These are phyloP conservation scores for Ditula angustiorana DNA, from an alignment of 2,888 invertebrate genomes.

Conservation along the genomic window DNA sequence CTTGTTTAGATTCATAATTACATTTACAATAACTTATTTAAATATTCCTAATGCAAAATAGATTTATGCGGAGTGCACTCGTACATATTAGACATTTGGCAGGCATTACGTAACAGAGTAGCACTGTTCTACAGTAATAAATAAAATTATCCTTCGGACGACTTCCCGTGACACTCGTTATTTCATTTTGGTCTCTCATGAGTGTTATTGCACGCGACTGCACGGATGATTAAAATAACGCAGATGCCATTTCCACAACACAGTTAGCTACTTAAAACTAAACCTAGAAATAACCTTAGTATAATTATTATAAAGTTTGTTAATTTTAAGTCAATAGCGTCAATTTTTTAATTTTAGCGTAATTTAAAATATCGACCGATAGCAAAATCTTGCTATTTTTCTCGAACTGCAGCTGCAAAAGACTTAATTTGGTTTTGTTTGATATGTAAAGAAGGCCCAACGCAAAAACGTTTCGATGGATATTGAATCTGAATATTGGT, in stretches of 20 bases:
- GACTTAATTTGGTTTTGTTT: neutral
- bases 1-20: constrained; percentile 66
- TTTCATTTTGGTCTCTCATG: constrained; percentile 4
- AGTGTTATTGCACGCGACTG: neutral
- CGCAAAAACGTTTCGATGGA: neutral
- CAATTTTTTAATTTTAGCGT: too few relatives aligned
- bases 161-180: neutral
- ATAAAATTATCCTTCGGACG: constrained; percentile 42
- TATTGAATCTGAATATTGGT: neutral
- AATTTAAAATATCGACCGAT: neutral
- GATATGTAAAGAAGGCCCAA: neutral
- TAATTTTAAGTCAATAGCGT: too few relatives aligned
- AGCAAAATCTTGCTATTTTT: neutral
- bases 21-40: constrained; percentile 59
- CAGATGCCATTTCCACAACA: constrained; percentile 47
- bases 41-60: constrained; percentile 47
- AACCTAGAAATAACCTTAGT: constrained; percentile 20
- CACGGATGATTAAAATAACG: constrained; percentile 11
- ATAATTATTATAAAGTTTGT: too few relatives aligned
- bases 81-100: constrained; percentile 45
- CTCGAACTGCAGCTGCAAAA: constrained; percentile 5
- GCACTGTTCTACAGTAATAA: constrained; percentile 46
- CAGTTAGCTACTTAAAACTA: constrained; percentile 37
- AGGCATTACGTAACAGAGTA: constrained; percentile 53
- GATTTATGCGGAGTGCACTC: constrained; percentile 30